Conservation (phyloP, 2,797 vertebrate species). For the Propithecus deckenii region DNA sequence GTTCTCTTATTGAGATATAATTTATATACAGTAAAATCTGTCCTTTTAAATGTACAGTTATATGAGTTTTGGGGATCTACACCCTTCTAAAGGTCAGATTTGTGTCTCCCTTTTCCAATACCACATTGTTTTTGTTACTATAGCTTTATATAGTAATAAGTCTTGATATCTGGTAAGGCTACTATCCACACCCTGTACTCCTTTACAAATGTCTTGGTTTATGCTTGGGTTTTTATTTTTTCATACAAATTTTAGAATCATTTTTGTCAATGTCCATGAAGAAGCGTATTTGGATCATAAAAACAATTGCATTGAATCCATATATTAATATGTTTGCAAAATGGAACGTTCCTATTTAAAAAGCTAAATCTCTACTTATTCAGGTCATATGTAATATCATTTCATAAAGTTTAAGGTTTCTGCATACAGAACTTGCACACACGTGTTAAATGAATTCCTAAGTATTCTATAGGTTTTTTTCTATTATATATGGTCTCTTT, state of each 20-base stretch:
- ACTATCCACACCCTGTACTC: not conserved
- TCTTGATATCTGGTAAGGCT: not conserved
- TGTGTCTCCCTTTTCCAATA: not conserved
- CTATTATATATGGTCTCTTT: not conserved
- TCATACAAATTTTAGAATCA: not conserved
- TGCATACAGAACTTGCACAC: not conserved
- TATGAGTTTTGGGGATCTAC: not conserved
- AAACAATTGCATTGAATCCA: not conserved
- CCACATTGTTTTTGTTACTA: not conserved
- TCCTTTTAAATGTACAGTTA: not conserved
- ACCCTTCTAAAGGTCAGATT: not conserved
- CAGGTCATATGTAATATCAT: not conserved
- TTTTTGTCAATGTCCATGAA: not conserved
- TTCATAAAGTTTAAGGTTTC: not conserved
- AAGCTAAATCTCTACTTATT: not conserved
- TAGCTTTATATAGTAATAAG: not conserved
- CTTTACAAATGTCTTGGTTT: not conserved
- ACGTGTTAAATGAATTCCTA: not conserved
- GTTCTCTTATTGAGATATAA: not conserved
- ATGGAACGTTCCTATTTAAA: not conserved
- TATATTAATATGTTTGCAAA: not conserved
- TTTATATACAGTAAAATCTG: not conserved
- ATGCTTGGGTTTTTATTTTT: not conserved
- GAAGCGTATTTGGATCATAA: not conserved
- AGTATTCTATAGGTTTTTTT: not conserved